These are phyloP conservation scores for Lasioglossum oenotherae DNA, from an alignment of 2,888 invertebrate genomes.

Conservation along the genomic window DNA sequence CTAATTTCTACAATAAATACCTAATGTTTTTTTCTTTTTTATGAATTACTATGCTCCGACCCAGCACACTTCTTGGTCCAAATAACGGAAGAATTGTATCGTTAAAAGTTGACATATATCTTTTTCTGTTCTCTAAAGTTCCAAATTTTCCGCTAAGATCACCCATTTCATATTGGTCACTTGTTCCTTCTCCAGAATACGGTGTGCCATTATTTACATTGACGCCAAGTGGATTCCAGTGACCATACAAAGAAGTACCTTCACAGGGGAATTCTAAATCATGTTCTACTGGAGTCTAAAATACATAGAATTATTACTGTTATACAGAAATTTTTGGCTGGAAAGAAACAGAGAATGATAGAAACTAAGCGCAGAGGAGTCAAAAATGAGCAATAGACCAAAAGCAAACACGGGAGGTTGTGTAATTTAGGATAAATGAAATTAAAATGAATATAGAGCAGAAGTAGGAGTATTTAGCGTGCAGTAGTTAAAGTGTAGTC, in stretches of 20 bases:
- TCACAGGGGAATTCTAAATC: constrained; percentile 95
- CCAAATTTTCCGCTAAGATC: constrained; percentile 95
- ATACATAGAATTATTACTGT: constrained; percentile 34
- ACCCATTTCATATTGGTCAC: constrained; percentile 94
- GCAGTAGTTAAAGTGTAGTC: no score
- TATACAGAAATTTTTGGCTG: no score
- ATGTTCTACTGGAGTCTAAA: constrained; percentile 92
- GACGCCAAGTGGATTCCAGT: constrained; percentile 93
- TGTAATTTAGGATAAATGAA: no score
- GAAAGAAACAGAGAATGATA: no score
- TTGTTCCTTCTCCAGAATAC: constrained; percentile 88
- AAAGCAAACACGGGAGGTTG: no score
- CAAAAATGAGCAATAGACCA: no score
- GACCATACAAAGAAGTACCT: constrained; percentile 91
- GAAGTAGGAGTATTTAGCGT: no score
- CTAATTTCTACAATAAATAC: constrained; percentile 61
- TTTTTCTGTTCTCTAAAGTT: constrained; percentile 88
- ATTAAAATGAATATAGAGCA: no score
- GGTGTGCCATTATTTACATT: constrained; percentile 87
- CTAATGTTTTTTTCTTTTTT: constrained; percentile 86
- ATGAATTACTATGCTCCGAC: constrained; percentile 94
- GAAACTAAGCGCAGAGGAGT: no score
- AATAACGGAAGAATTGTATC: constrained; percentile 93
- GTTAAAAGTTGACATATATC: constrained; percentile 88
- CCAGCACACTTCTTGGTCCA: constrained; percentile 92